Evolutionary conservation across 2,797 vertebrate genomes (phyloP).

Genomic region (Xenopus petersii): DNA sequence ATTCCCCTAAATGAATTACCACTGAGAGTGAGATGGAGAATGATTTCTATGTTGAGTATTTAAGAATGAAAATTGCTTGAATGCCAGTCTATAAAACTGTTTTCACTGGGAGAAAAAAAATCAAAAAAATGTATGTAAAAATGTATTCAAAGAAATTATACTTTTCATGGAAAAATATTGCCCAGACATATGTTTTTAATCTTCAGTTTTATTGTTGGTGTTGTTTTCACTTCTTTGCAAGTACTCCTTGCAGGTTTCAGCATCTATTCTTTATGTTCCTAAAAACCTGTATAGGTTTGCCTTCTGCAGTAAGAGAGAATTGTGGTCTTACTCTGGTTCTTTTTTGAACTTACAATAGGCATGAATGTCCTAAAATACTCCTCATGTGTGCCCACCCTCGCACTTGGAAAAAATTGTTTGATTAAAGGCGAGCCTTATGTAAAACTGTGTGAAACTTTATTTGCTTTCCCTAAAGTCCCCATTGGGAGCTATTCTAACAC

Average conservation of each 20-base stretch:
- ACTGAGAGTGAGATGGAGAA: too few relatives aligned
- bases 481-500: constrained; percentile 29
- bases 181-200: background rate
- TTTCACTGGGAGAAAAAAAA: too few relatives aligned
- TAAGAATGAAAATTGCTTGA: too few relatives aligned
- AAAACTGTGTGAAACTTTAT: constrained; percentile 42
- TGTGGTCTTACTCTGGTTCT: background rate
- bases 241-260: background rate
- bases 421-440: constrained; percentile 18
- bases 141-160: too few relatives aligned
- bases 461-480: constrained; percentile 21
- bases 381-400: background rate
- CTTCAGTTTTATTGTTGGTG: background rate
- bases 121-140: too few relatives aligned
- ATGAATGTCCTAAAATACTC: background rate
- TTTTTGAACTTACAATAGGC: too few relatives aligned
- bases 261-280: background rate
- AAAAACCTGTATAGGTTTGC: background rate
- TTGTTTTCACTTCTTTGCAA: background rate
- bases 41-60: too few relatives aligned
- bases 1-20: too few relatives aligned
- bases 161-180: background rate
- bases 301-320: background rate
- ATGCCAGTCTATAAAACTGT: too few relatives aligned
- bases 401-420: constrained; percentile 8